Evolutionary conservation across 1,140 invertebrate species (phyloP).

Genomic region (Maniola jurtina): DNA sequence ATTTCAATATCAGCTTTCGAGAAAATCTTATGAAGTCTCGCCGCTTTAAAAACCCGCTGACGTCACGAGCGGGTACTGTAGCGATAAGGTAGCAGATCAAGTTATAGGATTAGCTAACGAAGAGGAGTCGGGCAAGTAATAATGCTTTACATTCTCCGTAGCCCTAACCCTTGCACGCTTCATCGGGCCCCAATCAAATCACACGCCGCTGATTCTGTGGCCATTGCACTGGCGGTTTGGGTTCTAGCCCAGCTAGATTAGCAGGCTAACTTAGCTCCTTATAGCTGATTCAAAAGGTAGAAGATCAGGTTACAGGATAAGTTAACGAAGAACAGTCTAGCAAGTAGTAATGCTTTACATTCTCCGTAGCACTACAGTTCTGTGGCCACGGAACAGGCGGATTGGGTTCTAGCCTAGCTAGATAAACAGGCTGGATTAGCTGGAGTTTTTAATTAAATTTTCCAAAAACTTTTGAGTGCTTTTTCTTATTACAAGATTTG

Average conservation of each 20-base stretch:
- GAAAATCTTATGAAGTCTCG: not conserved
- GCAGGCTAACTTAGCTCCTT: too few species aligned
- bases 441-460: too few species aligned
- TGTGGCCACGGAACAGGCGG: too few species aligned
- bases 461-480: too few species aligned
- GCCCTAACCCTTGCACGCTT: slow-evolving; percentile 5
- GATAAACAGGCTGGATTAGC: too few species aligned
- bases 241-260: not conserved
- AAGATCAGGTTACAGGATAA: too few species aligned
- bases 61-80: not conserved
- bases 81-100: not conserved
- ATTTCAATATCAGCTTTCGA: not conserved
- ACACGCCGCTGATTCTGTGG: not conserved
- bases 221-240: not conserved
- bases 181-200: not conserved
- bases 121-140: slow-evolving; percentile 1
- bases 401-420: too few species aligned
- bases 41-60: not conserved
- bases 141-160: slow-evolving; percentile 2
- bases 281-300: too few species aligned
- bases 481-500: too few species aligned
- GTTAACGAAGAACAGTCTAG: too few species aligned
- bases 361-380: too few species aligned
- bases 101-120: slow-evolving; percentile 6
- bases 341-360: too few species aligned